Percentiles rank a stretch among this genome's conserved stretches.
Conservation (phyloP, 2,888 invertebrate genomes). For the Margaritifera margaritifera region DNA sequence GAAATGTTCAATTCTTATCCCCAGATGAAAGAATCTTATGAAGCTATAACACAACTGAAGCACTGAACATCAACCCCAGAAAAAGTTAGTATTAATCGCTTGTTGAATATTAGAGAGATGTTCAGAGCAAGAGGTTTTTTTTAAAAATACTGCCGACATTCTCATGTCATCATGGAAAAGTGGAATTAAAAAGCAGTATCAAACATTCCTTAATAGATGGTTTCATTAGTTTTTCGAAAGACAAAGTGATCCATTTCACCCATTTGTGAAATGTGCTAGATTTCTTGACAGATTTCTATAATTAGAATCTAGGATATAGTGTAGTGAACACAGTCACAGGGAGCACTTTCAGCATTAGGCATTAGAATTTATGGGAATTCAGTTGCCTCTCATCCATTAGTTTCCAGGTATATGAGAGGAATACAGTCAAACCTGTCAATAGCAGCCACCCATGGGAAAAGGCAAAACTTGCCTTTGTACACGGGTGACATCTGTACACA, state of each 20-base stretch:
- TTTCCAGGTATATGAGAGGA: slow-evolving; percentile 32
- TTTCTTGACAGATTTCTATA: slow-evolving; percentile 20
- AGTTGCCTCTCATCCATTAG: slow-evolving; percentile 21
- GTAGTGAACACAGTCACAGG: slow-evolving; percentile 24
- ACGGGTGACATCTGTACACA: too few relatives aligned
- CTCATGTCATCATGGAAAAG: slow-evolving; percentile 32
- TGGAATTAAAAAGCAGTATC: slow-evolving; percentile 30
- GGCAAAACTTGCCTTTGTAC: too few relatives aligned
- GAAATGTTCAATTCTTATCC: slow-evolving; percentile 2
- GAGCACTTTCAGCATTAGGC: slow-evolving; percentile 25
- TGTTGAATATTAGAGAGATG: slow-evolving; percentile 21
- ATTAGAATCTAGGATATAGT: slow-evolving; percentile 24
- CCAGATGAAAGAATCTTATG: background rate
- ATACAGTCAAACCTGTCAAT: too few relatives aligned
- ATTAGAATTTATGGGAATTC: slow-evolving; percentile 9
- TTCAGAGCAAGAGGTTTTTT: slow-evolving; percentile 20
- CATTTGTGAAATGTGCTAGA: slow-evolving; percentile 25
- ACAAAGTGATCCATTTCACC: slow-evolving; percentile 24
- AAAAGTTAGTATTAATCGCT: slow-evolving; percentile 19
- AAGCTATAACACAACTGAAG: background rate
- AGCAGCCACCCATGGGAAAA: too few relatives aligned
- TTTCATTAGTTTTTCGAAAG: slow-evolving; percentile 27
- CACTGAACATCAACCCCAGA: slow-evolving; percentile 14
- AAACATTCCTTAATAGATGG: slow-evolving; percentile 33
- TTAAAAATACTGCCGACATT: slow-evolving; percentile 15